Conservation (phyloP, 2,797 vertebrate genomes). For the Poecilia gillii region DNA sequence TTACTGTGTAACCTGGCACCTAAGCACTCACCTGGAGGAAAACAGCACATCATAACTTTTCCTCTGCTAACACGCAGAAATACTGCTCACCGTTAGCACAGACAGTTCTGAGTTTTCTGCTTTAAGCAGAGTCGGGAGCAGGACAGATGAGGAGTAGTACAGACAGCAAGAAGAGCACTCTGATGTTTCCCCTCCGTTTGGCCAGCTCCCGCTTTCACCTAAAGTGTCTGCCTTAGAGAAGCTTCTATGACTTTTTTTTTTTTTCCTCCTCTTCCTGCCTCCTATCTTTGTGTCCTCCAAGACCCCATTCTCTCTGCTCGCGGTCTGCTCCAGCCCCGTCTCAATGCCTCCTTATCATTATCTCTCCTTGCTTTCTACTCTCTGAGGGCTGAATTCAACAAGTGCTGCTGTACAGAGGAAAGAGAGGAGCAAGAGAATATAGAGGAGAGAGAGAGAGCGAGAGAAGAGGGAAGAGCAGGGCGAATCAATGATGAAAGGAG, state of each 20-base stretch:
- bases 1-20: slow-evolving; percentile 65
- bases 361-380: slow-evolving; percentile 70
- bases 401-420: slow-evolving; percentile 75
- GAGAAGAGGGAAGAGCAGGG: slow-evolving; percentile 59
- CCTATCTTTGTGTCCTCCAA: slow-evolving; percentile 67
- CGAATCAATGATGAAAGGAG: slow-evolving; percentile 81
- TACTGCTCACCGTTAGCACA: slow-evolving; percentile 55
- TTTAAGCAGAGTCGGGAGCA: slow-evolving; percentile 52
- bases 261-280: slow-evolving; percentile 43
- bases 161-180: slow-evolving; percentile 63
- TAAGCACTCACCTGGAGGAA: slow-evolving; percentile 69
- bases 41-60: slow-evolving; percentile 55
- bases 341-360: slow-evolving; percentile 77
- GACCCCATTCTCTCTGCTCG: slow-evolving; percentile 69
- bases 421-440: slow-evolving; percentile 23
- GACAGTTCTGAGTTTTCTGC: slow-evolving; percentile 69
- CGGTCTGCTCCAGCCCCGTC: slow-evolving; percentile 64
- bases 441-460: slow-evolving; percentile 30
- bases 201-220: slow-evolving; percentile 59
- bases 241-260: slow-evolving; percentile 58
- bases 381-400: slow-evolving; percentile 81
- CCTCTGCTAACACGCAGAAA: slow-evolving; percentile 49
- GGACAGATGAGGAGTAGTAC: slow-evolving; percentile 62
- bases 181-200: slow-evolving; percentile 62
- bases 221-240: slow-evolving; percentile 65